Base-by-base conservation (phyloP, 2,797 vertebrate genomes). In the Hephaestus fuliginosus region DNA sequence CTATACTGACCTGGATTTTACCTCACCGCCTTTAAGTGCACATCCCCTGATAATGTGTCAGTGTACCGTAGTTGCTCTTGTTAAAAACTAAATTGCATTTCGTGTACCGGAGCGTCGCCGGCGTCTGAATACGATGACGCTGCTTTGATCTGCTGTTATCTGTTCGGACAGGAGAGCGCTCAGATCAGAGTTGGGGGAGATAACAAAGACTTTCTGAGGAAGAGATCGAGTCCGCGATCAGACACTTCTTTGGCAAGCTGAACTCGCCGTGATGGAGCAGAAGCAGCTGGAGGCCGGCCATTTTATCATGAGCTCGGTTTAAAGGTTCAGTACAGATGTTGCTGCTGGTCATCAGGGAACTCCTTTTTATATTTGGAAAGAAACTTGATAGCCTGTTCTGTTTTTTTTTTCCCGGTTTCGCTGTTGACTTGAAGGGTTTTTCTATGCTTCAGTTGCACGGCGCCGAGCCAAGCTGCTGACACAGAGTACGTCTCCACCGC, bases 221-320 rank as follows among this genome's bases (percentile, higher is more conserved):
- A 83, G 81, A 84, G 68, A 69, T 87, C 76, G 72, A n/a, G 43
- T 13, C 67, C 85, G 73, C 70, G 82, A 88, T 81, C 82, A 22
- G 76, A 72, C 73, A 53, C 39, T 43, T 76, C 78, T 77, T 68
- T 86, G 80, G 76, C 74, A 52, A 8, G 57, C 22, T 44, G 78
- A 67, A 10, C 61, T 13, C 25, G 0, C 39, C 41, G 63, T 52
- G 72, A 76, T 43, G 69, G 44, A 76, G 60, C 82, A 30, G 57
- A 14, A 36, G 41, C 81, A 72, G 74, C 81, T 76, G 73, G 20
- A 61, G 56, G 49, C 30, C 28, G 7, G 68, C 17, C 43, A n/a
- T 67, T 79, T 48, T 25, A 53, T 70, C 51, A 49, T 6, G 17
- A 44, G 73, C 49, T 33, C 25, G 39, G 20, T 61, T 65, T 60